A percentile compares a stretch with the other conserved stretches of the same genome.
Evolutionary conservation across 2,113 vertebrate species (phyloP).

Genomic region (Toxotes chatareus): DNA sequence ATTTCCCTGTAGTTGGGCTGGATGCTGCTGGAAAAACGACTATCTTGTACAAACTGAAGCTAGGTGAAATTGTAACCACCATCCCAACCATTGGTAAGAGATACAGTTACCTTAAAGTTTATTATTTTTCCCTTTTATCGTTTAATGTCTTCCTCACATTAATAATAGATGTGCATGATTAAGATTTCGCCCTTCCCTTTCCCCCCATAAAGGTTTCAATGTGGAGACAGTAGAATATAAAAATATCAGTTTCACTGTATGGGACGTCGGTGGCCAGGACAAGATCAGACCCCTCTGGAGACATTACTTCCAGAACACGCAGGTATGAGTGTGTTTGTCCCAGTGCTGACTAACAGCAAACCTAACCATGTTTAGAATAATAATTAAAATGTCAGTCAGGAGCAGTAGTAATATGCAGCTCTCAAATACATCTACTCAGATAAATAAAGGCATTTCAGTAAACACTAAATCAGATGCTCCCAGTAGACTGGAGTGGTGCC

Average conservation of each 20-base stretch:
- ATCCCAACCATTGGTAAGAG: slow-evolving; percentile 95
- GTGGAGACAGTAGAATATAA: slow-evolving; percentile 96
- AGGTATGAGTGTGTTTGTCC: slow-evolving; percentile 79
- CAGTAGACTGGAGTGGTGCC: not conserved
- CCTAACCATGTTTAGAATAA: not conserved
- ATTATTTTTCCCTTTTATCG: not conserved
- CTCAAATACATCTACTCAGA: not conserved
- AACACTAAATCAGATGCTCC: not conserved
- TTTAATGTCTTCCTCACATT: not conserved
- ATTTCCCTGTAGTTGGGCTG: slow-evolving; percentile 87
- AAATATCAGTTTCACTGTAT: slow-evolving; percentile 96
- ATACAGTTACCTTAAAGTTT: not conserved
- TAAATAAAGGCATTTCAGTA: not conserved
- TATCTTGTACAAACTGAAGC: slow-evolving; percentile 97
- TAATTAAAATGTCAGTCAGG: not conserved
- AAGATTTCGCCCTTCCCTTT: not conserved
- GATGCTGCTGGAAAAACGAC: slow-evolving; percentile 97
- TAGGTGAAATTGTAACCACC: slow-evolving; percentile 96
- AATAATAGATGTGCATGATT: not conserved
- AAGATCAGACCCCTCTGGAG: slow-evolving; percentile 96
- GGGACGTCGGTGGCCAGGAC: slow-evolving; percentile 97
- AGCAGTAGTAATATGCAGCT: not conserved
- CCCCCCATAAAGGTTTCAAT: slow-evolving; percentile 88
- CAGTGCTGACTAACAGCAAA: not conserved
- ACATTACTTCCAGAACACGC: slow-evolving; percentile 97